Percentiles rank a stretch among this genome's conserved stretches.
Conservation (phyloP, 2,113 vertebrate species). For the Stomatorhinus ivindoensis region DNA sequence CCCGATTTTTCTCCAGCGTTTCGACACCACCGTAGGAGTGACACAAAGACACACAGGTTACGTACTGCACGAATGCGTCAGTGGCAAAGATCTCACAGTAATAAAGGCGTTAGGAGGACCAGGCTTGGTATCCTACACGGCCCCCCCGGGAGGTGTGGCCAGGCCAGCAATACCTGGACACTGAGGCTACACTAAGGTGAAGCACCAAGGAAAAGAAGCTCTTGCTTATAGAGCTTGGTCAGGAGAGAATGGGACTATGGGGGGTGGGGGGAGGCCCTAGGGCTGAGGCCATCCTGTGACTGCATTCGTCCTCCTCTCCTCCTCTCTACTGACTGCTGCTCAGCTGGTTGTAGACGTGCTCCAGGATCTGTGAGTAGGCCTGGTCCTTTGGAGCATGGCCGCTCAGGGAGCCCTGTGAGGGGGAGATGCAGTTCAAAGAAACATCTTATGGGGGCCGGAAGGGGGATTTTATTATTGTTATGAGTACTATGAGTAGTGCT, state of each 20-base stretch:
- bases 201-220: background rate
- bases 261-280: background rate
- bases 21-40: constrained; percentile 6
- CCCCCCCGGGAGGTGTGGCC: background rate
- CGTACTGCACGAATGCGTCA: constrained; percentile 15
- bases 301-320: background rate
- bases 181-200: background rate
- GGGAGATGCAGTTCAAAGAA: background rate
- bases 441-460: background rate
- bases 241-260: background rate
- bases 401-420: constrained; percentile 75
- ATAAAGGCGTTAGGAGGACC: constrained; percentile 28
- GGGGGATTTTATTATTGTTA: background rate
- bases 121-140: constrained; percentile 10
- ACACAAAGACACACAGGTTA: constrained; percentile 32
- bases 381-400: constrained; percentile 88
- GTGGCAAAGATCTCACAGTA: constrained; percentile 27
- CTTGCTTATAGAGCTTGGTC: background rate
- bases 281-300: background rate
- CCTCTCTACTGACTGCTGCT: constrained; percentile 51
- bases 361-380: constrained; percentile 75
- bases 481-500: too few relatives aligned
- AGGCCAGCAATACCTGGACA: background rate
- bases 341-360: constrained; percentile 81
- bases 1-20: background rate